phyloP scores from a whole-genome alignment of 2,797 vertebrate genomes.

The Orestias chungarensis region DNA sequence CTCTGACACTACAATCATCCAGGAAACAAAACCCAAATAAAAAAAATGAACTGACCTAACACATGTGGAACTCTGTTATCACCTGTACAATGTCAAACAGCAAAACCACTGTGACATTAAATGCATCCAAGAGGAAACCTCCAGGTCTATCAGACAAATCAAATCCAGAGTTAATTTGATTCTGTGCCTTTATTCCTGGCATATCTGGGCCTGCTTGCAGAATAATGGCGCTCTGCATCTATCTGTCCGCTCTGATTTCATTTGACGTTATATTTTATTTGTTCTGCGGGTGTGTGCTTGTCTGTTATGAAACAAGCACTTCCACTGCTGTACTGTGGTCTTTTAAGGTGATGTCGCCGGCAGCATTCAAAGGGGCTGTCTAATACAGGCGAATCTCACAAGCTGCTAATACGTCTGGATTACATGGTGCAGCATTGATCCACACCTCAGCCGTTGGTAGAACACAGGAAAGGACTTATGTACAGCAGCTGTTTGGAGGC shows the following conservation, averaged over 20 bases:
- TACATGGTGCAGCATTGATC: constrained; percentile 38
- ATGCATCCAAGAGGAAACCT: constrained; percentile 71
- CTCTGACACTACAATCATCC: background rate
- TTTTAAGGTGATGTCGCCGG: constrained; percentile 56
- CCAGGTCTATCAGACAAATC: constrained; percentile 70
- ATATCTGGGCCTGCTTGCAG: constrained; percentile 70
- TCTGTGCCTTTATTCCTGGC: constrained; percentile 71
- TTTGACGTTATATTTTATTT: constrained; percentile 62
- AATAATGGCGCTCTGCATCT: constrained; percentile 68
- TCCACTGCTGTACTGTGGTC: constrained; percentile 21
- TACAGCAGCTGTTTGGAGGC: constrained; percentile 25
- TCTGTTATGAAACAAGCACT: constrained; percentile 46
- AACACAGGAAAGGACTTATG: constrained; percentile 16
- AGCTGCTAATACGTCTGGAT: constrained; percentile 31
- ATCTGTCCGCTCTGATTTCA: constrained; percentile 74
- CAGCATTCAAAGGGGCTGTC: constrained; percentile 31
- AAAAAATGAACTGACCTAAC: background rate
- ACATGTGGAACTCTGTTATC: background rate
- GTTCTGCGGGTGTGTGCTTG: constrained; percentile 26
- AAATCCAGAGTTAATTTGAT: constrained; percentile 75
- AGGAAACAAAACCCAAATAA: background rate
- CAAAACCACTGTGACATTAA: constrained; percentile 62
- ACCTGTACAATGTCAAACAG: constrained; percentile 57
- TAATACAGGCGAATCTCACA: constrained; percentile 45
- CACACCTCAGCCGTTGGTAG: constrained; percentile 18